Conservation (phyloP, 2,888 invertebrate species). For the Lymantria monacha region DNA sequence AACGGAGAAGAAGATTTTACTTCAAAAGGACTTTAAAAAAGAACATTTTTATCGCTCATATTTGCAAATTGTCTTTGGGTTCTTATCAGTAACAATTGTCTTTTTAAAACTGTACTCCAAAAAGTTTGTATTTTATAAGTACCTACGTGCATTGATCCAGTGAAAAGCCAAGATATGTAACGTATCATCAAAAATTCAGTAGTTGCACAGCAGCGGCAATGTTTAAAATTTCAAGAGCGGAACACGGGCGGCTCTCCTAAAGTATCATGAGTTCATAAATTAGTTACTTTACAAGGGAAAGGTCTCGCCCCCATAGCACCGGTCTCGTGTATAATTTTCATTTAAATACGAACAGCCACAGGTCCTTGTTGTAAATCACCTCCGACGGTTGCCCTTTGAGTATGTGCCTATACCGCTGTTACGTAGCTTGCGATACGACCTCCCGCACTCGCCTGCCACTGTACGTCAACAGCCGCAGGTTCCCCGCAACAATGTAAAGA, state of each 20-base stretch:
- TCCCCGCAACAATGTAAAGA: conserved; percentile 73
- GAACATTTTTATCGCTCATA: too few species aligned
- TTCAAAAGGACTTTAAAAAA: too few species aligned
- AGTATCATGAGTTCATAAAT: conserved; percentile 75
- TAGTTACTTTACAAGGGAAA: conserved; percentile 75
- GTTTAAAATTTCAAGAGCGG: conserved; percentile 75
- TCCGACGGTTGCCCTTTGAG: conserved; percentile 53
- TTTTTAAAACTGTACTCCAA: not conserved
- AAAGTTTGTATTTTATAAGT: conserved; percentile 8
- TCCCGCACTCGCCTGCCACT: conserved; percentile 26
- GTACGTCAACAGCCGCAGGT: conserved; percentile 21
- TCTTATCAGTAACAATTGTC: too few species aligned
- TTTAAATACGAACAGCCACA: conserved; percentile 73
- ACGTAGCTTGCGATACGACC: conserved; percentile 16
- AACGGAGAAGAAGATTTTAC: too few species aligned
- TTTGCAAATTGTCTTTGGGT: too few species aligned
- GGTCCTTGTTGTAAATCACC: conserved; percentile 74
- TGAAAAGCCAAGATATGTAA: conserved; percentile 55
- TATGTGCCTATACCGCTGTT: conserved; percentile 28
- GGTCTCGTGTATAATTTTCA: conserved; percentile 73
- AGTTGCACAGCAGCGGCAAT: conserved; percentile 51
- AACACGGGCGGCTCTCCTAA: conserved; percentile 59
- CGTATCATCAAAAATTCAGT: conserved; percentile 60
- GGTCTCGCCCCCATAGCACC: conserved; percentile 62
- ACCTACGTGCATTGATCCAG: conserved; percentile 42